Base-by-base conservation (phyloP, 2,888 invertebrate species). In the Cryptophagus acutangulus region DNA sequence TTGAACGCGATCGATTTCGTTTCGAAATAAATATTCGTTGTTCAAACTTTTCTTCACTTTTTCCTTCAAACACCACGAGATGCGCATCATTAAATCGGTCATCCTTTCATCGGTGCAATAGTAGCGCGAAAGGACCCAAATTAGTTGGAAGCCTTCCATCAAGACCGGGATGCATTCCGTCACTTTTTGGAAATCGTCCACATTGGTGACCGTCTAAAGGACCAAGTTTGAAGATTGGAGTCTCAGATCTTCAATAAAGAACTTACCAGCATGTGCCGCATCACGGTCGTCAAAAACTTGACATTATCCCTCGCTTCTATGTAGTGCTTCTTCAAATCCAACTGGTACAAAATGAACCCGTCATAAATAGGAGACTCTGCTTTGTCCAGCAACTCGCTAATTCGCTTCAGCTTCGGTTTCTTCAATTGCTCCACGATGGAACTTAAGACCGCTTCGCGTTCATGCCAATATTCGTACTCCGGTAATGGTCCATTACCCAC, bases 61-160 rank as follows among this genome's bases (percentile, higher is more conserved):
- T 45, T 86, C 77, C 34, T 83, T 80, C 3, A 94, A 72, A 4
- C 87, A 84, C 79, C 85, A 85, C 0, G 89, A 88, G 54, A 94
- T 86, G 55, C 88, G 77, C 43, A 83, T 79, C 62, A 94, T 74
- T 2, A 95, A 71, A 0, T 85, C 81, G 16, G 88, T 81, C 91
- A 94, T 92, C 41, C 84, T 78, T 45, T 88, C 87, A 59, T 93
- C 93, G 0, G 74, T 79, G 45, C 87, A 82, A 64, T 87, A 94
- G 57, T 90, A 88, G 36, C 80, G 73, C 0, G 93, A 93, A 38
- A 94, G 76, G 35, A 92, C 84, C 94, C 94, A 94, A 59, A 93
- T 85, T 76, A 93, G 84, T 54, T 87, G 82, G 25, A 94, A 67
- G 1, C 89, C 87, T 48, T 89, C 86, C 73, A 91, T 85, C 46